phyloP scores from a whole-genome alignment of 2,113 vertebrate species.

The Struthidea cinerea region DNA sequence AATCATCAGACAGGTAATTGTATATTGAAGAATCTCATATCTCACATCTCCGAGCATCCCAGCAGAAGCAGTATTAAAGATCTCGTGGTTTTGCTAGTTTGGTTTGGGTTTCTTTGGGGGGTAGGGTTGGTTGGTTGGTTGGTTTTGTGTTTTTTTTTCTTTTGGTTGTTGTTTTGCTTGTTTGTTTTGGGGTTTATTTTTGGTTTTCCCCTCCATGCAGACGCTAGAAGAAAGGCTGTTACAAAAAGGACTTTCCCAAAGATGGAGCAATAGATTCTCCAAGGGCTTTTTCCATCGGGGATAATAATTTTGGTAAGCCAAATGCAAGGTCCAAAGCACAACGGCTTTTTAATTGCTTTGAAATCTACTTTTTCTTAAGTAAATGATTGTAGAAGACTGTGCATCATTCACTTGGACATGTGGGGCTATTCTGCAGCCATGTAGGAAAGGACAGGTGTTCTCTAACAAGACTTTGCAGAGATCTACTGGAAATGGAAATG shows the following conservation, averaged over 20 bases:
- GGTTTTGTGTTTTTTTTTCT: not conserved
- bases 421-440: not conserved
- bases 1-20: not conserved
- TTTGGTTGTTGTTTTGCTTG: not conserved
- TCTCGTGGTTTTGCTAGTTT: not conserved
- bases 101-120: not conserved
- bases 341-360: not conserved
- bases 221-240: not conserved
- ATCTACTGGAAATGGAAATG: not conserved
- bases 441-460: not conserved
- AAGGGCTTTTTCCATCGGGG: not conserved
- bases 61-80: not conserved
- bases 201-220: not conserved
- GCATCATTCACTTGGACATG: not conserved
- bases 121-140: fast-evolving
- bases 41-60: not conserved
- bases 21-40: not conserved
- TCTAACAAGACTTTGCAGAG: not conserved
- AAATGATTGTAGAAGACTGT: not conserved
- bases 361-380: not conserved
- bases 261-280: not conserved
- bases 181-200: not conserved
- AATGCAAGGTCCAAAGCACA: not conserved
- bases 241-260: not conserved
- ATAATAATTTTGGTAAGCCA: not conserved